Percentiles rank a stretch among this genome's conserved stretches.
Evolutionary conservation across 35 echinoderm and acorn worm genomes (phyloP).

Genomic region (Chiridota heheva): DNA sequence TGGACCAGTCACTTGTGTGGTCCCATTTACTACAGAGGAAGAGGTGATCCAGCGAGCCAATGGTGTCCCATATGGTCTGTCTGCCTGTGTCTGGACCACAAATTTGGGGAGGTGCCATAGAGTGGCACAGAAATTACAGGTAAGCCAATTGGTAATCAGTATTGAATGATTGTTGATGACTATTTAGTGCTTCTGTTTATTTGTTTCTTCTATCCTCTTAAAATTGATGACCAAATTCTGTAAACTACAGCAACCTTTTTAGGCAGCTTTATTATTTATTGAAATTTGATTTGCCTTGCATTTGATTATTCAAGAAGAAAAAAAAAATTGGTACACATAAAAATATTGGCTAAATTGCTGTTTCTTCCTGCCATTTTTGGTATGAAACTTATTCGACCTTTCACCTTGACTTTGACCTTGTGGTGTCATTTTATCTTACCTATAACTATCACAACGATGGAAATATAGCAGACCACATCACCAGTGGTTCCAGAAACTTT

Average conservation of each 20-base stretch:
- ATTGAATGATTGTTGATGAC: neutral
- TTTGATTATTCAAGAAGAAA: neutral
- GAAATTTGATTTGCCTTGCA: neutral
- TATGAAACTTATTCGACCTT: too few relatives aligned
- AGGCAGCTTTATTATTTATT: neutral
- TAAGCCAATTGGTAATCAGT: slow-evolving; percentile 28
- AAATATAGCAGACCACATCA: too few relatives aligned
- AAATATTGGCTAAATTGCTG: too few relatives aligned
- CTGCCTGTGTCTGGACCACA: slow-evolving; percentile 84
- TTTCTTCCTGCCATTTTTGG: too few relatives aligned
- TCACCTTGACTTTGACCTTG: too few relatives aligned
- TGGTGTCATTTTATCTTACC: too few relatives aligned
- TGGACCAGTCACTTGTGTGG: slow-evolving; percentile 90
- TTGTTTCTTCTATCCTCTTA: neutral
- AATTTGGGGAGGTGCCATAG: slow-evolving; percentile 73
- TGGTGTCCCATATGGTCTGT: slow-evolving; percentile 83
- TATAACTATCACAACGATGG: too few relatives aligned
- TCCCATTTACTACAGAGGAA: slow-evolving; percentile 84
- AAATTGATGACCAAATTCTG: neutral
- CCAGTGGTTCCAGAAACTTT: too few relatives aligned
- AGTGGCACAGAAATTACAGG: slow-evolving; percentile 82
- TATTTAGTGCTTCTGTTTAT: neutral
- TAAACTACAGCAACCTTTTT: neutral
- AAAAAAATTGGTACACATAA: too few relatives aligned
- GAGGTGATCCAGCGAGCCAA: slow-evolving; percentile 93